Percentiles rank a stretch among this genome's conserved stretches.
Evolutionary conservation across 1,140 invertebrate species (phyloP).

Genomic region (Chymomyza costata): DNA sequence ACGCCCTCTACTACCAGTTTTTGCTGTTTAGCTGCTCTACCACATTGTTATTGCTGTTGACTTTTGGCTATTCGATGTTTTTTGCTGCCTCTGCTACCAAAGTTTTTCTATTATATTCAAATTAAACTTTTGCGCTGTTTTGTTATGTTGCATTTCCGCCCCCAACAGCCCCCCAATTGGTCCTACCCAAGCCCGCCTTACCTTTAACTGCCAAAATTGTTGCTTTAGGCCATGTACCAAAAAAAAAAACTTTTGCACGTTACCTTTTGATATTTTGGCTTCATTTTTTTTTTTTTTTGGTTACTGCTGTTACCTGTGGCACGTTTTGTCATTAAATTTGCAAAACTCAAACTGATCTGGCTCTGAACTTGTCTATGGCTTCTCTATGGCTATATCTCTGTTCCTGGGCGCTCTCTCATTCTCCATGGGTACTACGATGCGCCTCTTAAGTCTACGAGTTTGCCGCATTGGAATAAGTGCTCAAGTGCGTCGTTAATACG

Average conservation of each 20-base stretch:
- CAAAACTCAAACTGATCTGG: no score
- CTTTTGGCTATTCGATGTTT: constrained; percentile 34
- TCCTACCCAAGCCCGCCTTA: no score
- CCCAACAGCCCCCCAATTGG: neutral
- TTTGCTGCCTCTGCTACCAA: no score
- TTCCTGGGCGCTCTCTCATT: no score
- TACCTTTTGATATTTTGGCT: constrained; percentile 21
- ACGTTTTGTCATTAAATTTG: constrained; percentile 56
- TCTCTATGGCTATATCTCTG: no score
- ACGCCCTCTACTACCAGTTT: no score
- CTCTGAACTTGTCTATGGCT: no score
- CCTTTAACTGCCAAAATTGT: constrained; percentile 34
- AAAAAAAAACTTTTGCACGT: constrained; percentile 11
- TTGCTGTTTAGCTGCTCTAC: no score
- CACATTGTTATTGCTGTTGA: constrained; percentile 40
- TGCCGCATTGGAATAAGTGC: constrained; percentile 35
- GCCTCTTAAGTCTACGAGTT: no score
- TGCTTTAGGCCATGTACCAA: constrained; percentile 29
- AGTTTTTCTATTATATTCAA: constrained; percentile 74
- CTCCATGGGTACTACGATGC: no score
- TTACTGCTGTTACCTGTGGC: constrained; percentile 32
- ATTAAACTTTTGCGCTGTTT: constrained; percentile 56
- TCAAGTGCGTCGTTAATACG: constrained; percentile 25
- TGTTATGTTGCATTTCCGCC: neutral
- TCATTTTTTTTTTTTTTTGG: no score